Percentiles rank a stretch among this genome's conserved stretches.
Evolutionary conservation across 2,888 invertebrate genomes (phyloP).

Genomic region (Branchellion lobata): DNA sequence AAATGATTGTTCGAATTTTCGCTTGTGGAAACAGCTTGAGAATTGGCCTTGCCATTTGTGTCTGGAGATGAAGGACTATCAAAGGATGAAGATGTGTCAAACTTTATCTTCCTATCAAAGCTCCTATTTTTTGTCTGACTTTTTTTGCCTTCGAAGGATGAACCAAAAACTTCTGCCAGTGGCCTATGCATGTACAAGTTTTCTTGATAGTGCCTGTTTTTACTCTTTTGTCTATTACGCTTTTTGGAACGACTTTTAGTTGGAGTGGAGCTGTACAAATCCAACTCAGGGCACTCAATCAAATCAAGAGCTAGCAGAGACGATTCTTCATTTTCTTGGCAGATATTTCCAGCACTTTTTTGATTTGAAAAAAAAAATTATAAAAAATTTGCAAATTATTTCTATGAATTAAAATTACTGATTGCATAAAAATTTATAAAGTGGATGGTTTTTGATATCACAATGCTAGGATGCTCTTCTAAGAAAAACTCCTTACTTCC

Average conservation of each 20-base stretch:
- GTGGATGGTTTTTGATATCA: too few species aligned
- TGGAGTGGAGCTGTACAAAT: conserved; percentile 23
- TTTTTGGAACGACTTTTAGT: conserved; percentile 1
- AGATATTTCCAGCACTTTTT: neutral
- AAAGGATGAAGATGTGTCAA: too few species aligned
- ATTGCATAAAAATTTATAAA: too few species aligned
- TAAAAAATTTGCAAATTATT: too few species aligned
- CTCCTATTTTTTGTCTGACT: neutral
- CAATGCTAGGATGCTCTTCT: too few species aligned
- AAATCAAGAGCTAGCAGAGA: conserved; percentile 18
- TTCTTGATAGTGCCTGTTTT: conserved; percentile 15
- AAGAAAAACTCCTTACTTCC: too few species aligned
- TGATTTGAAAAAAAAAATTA: too few species aligned
- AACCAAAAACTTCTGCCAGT: neutral
- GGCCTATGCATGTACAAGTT: neutral
- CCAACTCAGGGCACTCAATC: conserved; percentile 23
- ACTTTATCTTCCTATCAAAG: conserved; percentile 11
- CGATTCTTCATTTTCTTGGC: neutral
- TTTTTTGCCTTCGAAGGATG: neutral
- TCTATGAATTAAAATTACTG: too few species aligned
- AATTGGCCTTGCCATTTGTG: neutral
- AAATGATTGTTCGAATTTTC: neutral
- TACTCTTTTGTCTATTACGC: conserved; percentile 65
- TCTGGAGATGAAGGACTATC: neutral
- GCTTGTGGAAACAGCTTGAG: neutral